Percentiles rank a stretch among this genome's conserved stretches.
Conservation (phyloP, 2,888 invertebrate species). For the Temnothorax ravouxi region DNA sequence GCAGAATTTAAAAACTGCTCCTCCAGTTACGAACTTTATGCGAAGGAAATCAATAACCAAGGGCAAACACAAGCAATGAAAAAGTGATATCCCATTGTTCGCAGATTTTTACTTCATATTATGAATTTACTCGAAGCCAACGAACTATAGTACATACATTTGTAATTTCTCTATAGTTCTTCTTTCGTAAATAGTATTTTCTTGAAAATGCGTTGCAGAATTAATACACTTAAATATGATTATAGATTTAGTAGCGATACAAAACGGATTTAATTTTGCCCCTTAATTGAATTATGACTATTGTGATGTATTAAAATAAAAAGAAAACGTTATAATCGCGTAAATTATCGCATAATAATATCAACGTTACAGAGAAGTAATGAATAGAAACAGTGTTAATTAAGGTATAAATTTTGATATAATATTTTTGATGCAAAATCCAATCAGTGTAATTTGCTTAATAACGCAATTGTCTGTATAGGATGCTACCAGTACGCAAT, state of each 20-base stretch:
- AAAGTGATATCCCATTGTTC: not conserved
- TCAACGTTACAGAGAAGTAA: conserved; percentile 8
- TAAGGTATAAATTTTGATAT: conserved; percentile 27
- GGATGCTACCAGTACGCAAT: not conserved
- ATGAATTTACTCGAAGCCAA: not conserved
- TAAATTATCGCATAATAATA: conserved; percentile 22
- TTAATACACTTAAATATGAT: not conserved
- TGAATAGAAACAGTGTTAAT: conserved; percentile 23
- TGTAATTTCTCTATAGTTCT: not conserved
- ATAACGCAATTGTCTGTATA: conserved; percentile 24
- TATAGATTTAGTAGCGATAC: not conserved
- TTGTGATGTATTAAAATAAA: not conserved
- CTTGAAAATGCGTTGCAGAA: not conserved
- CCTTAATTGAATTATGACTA: conserved; percentile 14
- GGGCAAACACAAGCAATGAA: not conserved
- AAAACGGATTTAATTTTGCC: not conserved
- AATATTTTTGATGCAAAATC: conserved; percentile 15
- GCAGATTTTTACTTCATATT: conserved; percentile 1
- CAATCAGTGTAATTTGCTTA: conserved; percentile 44
- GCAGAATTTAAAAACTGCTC: conserved; percentile 11
- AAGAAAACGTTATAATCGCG: not conserved
- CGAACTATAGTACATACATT: not conserved
- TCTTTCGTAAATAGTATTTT: not conserved
- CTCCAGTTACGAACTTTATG: not conserved
- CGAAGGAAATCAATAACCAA: conserved; percentile 8